Evolutionary conservation across 2,113 vertebrate genomes (phyloP), one percentile per base, ranked within the genome.

Genomic region (Bubalus kerabau): DNA sequence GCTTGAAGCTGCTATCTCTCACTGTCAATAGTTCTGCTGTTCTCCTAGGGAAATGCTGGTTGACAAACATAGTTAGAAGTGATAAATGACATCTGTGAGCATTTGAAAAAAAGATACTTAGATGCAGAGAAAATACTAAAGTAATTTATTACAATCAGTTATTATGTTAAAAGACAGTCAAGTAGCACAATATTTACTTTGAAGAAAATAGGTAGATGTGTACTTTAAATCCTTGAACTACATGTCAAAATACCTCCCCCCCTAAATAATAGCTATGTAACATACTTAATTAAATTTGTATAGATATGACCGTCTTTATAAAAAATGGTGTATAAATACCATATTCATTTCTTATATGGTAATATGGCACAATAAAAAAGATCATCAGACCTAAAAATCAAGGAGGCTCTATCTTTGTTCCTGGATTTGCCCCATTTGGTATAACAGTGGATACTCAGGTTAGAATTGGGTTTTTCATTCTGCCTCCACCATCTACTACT

Each of bases 31-130:
- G 50, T 87, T 48, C 30, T 50, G 19, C 23, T 88, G 48, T 16
- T 87, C 23, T 76, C 21, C 30, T 36, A 57, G 60, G 80, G 57
- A 90, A 56, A 86, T 6, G 2, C 7, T 56, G 46, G 15, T 85
- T 84, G 56, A 95, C 26, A 89, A 94, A 96, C 11, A 92, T 40
- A 93, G 64, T 95, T 97, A 50, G 36, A 48, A 57, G 23, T 97
- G n/a, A 92, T 96, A 80, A 94, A 89, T 93, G 67, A 89, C 11
- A 82, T 91, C 36, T 67, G 3, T 71, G 23, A 91, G 6, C 43
- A 57, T 46, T 52, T 78, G 17, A 19, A 94, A 94, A 97, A 91
- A 59, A 85, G 81, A 57, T 24, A 60, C 5, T 81, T 54, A 86
- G 85, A 67, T 88, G 21, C 0, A 57, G 36, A 87, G 6, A 8